These are phyloP conservation scores for Chesias legatella DNA, from an alignment of 2,888 invertebrate species.

Conservation along the genomic window DNA sequence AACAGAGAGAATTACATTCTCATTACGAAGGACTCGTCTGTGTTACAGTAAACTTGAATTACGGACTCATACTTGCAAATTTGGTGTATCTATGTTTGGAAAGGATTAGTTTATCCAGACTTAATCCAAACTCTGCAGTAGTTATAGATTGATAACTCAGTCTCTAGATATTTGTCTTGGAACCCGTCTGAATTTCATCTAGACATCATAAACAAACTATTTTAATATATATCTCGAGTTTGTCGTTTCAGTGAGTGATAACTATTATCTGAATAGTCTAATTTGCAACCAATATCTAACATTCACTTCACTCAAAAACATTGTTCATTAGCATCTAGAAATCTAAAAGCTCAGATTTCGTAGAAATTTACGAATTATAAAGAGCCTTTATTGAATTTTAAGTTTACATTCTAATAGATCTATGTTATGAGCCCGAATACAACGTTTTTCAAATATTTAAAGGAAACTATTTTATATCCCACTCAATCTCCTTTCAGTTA, in stretches of 20 bases:
- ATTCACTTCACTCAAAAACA: too few relatives aligned
- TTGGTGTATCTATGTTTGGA: slow-evolving; percentile 27
- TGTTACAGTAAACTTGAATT: slow-evolving; percentile 28
- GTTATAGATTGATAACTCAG: slow-evolving; percentile 19
- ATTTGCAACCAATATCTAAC: too few relatives aligned
- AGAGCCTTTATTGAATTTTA: too few relatives aligned
- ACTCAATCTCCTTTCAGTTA: slow-evolving; percentile 3
- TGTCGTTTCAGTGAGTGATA: slow-evolving; percentile 6
- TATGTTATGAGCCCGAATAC: too few relatives aligned
- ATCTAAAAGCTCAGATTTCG: too few relatives aligned
- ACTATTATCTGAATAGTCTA: neutral
- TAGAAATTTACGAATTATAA: too few relatives aligned
- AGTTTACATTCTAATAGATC: too few relatives aligned
- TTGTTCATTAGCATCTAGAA: too few relatives aligned
- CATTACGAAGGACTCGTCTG: slow-evolving; percentile 23
- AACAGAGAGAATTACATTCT: slow-evolving; percentile 26
- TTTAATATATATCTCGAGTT: slow-evolving; percentile 14
- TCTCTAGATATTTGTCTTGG: slow-evolving; percentile 22
- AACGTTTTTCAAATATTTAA: neutral
- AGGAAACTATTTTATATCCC: slow-evolving; percentile 5
- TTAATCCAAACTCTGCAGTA: slow-evolving; percentile 16
- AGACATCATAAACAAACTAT: slow-evolving; percentile 21
- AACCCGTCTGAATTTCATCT: slow-evolving; percentile 15
- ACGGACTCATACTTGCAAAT: slow-evolving; percentile 24
- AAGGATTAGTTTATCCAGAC: slow-evolving; percentile 29